Percentiles rank a stretch among this genome's conserved stretches.
Conservation (phyloP, 2,113 vertebrate genomes). For the Piprites chloris region DNA sequence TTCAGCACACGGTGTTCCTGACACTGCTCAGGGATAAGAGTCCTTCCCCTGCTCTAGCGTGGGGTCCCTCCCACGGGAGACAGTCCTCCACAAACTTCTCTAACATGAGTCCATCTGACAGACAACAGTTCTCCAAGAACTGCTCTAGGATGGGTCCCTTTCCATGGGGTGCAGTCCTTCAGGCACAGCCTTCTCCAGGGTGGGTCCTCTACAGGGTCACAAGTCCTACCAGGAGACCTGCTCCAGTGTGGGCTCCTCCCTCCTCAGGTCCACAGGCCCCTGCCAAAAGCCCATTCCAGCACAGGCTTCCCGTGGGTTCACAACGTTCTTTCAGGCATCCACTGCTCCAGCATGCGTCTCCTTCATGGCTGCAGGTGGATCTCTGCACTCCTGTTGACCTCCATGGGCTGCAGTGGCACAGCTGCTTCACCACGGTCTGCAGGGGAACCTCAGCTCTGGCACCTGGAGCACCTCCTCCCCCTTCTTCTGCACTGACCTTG, state of each 20-base stretch:
- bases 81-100: background rate
- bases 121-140: background rate
- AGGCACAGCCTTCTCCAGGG: accelerated
- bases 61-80: background rate
- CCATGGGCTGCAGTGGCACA: background rate
- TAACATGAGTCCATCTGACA: accelerated
- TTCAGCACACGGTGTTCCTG: background rate
- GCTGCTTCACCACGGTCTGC: background rate
- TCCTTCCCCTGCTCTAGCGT: background rate
- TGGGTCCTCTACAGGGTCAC: background rate
- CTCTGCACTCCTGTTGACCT: background rate
- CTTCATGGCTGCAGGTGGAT: background rate
- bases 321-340: background rate
- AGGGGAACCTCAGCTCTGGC: background rate
- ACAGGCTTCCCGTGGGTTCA: background rate
- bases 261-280: background rate
- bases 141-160: background rate
- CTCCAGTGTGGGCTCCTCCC: background rate
- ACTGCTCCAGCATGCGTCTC: accelerated
- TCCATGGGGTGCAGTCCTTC: background rate
- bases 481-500: background rate
- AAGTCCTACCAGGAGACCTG: background rate
- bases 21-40: background rate
- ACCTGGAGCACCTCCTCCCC: background rate
- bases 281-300: background rate